phyloP scores from a whole-genome alignment of 2,113 vertebrate species.

The Colossoma macropomum region DNA sequence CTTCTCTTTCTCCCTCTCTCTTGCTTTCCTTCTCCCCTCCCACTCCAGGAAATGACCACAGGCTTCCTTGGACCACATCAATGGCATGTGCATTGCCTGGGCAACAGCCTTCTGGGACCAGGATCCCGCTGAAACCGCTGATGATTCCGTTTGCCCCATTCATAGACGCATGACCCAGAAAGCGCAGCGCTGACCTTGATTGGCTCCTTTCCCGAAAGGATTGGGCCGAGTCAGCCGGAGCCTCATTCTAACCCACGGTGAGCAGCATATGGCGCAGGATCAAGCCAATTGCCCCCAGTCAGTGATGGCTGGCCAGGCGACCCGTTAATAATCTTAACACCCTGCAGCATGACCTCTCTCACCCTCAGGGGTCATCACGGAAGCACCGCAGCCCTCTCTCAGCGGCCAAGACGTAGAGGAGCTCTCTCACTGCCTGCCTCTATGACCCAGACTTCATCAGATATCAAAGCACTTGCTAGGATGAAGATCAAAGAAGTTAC shows the following conservation, averaged over 20 bases:
- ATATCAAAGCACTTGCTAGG: constrained; percentile 38
- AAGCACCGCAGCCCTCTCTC: constrained; percentile 61
- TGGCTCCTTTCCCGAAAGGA: constrained; percentile 75
- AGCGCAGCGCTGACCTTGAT: constrained; percentile 58
- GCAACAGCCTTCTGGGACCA: constrained; percentile 73
- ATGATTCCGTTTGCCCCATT: constrained; percentile 67
- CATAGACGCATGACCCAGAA: constrained; percentile 45
- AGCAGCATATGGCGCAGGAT: constrained; percentile 82
- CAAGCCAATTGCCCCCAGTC: constrained; percentile 79
- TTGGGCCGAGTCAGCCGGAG: constrained; percentile 72
- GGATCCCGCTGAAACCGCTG: constrained; percentile 55
- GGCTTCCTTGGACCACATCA: constrained; percentile 77
- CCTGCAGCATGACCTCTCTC: constrained; percentile 71
- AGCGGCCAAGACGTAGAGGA: constrained; percentile 41
- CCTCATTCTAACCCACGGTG: constrained; percentile 77
- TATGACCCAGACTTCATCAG: neutral
- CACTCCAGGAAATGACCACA: constrained; percentile 77
- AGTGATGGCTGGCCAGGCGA: constrained; percentile 62
- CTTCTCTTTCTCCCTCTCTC: neutral
- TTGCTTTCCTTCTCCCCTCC: neutral
- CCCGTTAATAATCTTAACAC: constrained; percentile 77
- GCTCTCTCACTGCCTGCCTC: constrained; percentile 61
- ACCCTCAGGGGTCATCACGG: constrained; percentile 59
- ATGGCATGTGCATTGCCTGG: constrained; percentile 78
- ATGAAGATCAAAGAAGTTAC: constrained; percentile 13